Evolutionary conservation across 2,888 invertebrate genomes (phyloP), one percentile per base, ranked within the genome.

Genomic region (Loripinus fragilis): DNA sequence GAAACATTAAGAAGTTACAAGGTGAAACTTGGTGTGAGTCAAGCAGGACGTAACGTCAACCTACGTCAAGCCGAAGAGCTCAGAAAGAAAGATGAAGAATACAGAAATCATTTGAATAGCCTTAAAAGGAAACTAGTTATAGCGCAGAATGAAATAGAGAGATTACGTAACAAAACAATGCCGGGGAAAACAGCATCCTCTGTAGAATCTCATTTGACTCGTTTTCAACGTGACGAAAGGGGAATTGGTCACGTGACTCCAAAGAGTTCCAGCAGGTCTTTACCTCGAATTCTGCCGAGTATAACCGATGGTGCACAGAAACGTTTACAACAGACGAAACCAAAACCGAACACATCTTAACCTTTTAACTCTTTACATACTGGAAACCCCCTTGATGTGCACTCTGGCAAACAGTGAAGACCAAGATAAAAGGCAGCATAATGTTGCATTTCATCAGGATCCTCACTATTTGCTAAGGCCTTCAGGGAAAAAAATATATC

Each of bases 21-120:
- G 66, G 81, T 83, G 7, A 80, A 78, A 71, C 78, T 83, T 0
- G 81, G 83, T 8, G 76, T 78, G 23, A 76, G 71, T 35, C 50
- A 74, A 17, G 83, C 83, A 1, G 74, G 74, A 25, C 78, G 78
- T 69, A 83, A 83, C 70, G 83, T 83, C 0, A 83, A 81, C 52
- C 72, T 78, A 7, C 65, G 75, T 15, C 74, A 81, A 25, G 78
- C 80, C 0, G 80, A 78, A 42, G 23, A 60, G 25, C 67, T 81
- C 8, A 72, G 74, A 25, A 76, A 73, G 35, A 80, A 79, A 64
- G 83, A 83, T 48, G 78, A 83, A 23, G 80, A 83, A 38, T 77
- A 79, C 41, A 75, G 78, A 69, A 35, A 35, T 30, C 50, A 45
- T n/a, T 60, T 83, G 38, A 65, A 70, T 45, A 77, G 71, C 23